Conservation (phyloP, 2,888 invertebrate species). For the Helicoverpa assulta region DNA sequence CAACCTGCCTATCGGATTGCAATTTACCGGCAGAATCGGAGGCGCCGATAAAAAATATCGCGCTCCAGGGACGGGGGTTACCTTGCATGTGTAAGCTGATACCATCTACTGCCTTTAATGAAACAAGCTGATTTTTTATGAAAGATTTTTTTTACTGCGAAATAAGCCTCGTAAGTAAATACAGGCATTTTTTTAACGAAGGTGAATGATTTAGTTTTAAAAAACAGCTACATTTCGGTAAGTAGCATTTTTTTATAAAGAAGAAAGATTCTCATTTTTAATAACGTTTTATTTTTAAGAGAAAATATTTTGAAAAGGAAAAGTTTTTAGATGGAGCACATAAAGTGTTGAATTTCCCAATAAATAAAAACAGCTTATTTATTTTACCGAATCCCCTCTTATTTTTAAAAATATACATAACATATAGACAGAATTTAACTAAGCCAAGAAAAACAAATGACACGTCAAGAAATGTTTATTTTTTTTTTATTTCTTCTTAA, state of each 20-base stretch:
- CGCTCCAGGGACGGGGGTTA: slow-evolving; percentile 72
- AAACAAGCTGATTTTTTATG: slow-evolving; percentile 26
- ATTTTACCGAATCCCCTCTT: neutral
- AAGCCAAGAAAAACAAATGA: neutral
- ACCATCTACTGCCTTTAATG: slow-evolving; percentile 37
- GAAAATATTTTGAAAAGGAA: no score
- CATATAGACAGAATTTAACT: no score
- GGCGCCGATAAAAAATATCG: slow-evolving; percentile 78
- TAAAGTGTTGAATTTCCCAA: no score
- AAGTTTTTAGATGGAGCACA: no score
- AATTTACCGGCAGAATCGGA: slow-evolving; percentile 81
- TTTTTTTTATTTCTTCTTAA: neutral
- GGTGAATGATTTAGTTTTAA: no score
- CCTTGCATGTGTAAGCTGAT: slow-evolving; percentile 50
- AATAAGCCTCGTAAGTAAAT: neutral
- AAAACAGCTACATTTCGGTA: no score
- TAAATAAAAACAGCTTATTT: neutral
- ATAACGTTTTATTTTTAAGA: no score
- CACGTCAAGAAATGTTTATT: neutral
- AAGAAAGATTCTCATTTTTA: no score
- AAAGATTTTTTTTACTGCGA: neutral
- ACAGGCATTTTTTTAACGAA: no score
- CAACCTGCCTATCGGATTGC: slow-evolving; percentile 84
- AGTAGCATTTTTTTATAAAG: no score
- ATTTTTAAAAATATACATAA: neutral